Evolutionary conservation across 1,140 invertebrate species (phyloP), one percentile per base, ranked within the genome.

Genomic region (Cryptotermes secundus): DNA sequence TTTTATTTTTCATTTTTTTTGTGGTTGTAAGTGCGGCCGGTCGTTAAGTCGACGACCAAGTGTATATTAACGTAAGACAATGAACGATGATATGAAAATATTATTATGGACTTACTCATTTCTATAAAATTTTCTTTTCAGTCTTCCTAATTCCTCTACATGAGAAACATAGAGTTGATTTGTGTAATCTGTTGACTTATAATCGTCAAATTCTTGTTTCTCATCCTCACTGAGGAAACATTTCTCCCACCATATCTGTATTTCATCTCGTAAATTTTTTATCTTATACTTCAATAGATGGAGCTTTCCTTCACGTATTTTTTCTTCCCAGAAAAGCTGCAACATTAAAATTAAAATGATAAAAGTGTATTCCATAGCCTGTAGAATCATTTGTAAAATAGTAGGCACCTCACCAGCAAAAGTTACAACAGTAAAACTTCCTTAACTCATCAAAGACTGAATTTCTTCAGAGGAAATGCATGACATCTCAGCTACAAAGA

Each of bases 181-280:
- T 72, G 59, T n/a, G n/a, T 72, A 72, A n/a, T 72, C 14, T 72
- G n/a, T 31, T 72, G 59, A 72, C 6, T 31, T 72, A 31, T 72
- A 72, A 72, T 31, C 59, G 10, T 72, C 59, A 31, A 72, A 72
- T 72, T 72, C 7, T 72, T 72, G 26, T 72, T 72, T 72, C 26
- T 72, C 59, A 26, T 72, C 59, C 31, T 72, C 59, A 72, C 59
- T n/a, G n/a, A 72, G 59, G n/a, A 31, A 72, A 72, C 59, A 72
- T 14, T 72, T 72, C 59, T 72, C 59, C 59, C 59, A 72, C 59
- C 59, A 72, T 9, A 72, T n/a, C n/a, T 72, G 26, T n/a, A 72
- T 72, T 72, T n/a, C 59, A 31, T 7, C 59, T 72, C 59, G 59
- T n/a, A 72, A 12, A 26, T 72, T 72, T 72, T 72, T 26, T 72